A percentile compares a stretch with the other conserved stretches of the same genome.
Evolutionary conservation across 2,888 invertebrate genomes (phyloP).

Genomic region (Himalopsyche japonica): DNA sequence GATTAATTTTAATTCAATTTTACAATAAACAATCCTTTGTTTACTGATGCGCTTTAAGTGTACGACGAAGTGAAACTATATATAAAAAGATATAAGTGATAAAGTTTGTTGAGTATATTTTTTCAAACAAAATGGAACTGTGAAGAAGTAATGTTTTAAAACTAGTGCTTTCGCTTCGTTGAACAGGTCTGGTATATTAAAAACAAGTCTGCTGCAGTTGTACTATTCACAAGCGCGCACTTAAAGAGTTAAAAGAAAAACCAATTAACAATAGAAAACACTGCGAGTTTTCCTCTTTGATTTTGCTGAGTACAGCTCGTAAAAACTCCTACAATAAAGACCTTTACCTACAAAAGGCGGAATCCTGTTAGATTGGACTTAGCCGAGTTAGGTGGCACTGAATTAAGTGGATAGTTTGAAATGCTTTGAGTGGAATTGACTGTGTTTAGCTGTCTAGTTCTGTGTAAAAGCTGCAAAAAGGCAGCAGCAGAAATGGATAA

Average conservation of each 20-base stretch:
- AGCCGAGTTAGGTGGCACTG: background rate
- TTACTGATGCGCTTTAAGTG: too few species aligned
- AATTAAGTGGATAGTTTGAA: background rate
- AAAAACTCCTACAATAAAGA: background rate
- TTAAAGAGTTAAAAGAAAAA: background rate
- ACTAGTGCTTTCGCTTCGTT: too few species aligned
- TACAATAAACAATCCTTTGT: too few species aligned
- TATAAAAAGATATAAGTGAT: too few species aligned
- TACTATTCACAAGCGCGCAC: background rate
- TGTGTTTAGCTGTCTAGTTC: background rate
- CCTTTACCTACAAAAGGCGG: background rate
- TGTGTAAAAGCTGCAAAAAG: background rate
- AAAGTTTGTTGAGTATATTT: too few species aligned
- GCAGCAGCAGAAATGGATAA: slow-evolving; percentile 12
- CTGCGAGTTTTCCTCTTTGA: background rate
- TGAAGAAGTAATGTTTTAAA: too few species aligned
- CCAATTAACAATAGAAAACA: background rate
- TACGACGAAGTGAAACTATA: too few species aligned
- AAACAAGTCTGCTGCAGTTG: background rate
- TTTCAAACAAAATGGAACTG: too few species aligned
- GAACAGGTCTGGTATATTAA: background rate
- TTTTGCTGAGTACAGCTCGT: background rate
- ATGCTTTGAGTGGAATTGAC: background rate
- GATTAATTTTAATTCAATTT: too few species aligned
- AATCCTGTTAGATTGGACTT: background rate